Evolutionary conservation across 2,888 invertebrate genomes (phyloP), one percentile per base, ranked within the genome.

Genomic region (Aromia moschata): DNA sequence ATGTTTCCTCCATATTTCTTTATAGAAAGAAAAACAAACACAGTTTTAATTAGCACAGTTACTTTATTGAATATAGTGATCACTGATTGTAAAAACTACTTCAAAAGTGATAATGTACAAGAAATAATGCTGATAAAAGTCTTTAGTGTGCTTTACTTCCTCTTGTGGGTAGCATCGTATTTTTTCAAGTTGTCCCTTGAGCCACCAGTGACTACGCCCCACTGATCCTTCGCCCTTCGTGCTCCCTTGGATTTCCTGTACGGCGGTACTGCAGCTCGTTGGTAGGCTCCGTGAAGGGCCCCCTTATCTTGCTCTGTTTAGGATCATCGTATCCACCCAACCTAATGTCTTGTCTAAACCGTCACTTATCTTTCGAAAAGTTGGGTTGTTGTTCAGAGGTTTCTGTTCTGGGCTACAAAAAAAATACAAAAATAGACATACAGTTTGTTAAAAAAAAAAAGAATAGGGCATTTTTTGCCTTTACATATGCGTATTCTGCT

Each of bases 241-340:
- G 47, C 15, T 47, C 47, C 14, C 47, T 33, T 25, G n/a, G 31
- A 12, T 47, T 47, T 10, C 47, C 47, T 7, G 47, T 7, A 12
- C 31, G 16, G 12, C 14, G 14, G 15, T 31, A 12, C 31, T 47
- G 47, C 1, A 47, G 4, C 16, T 47, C 47, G 15, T 47, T n/a
- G 47, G 31, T 47, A 47, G 9, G 7, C 47, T 2, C 33, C 47
- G 18, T 47, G 47, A 15, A 47, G 47, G 14, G 47, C 18, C 17
- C 47, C 14, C 47, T 47, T 30, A 12, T 33, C 33, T 31, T 47
- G 15, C 47, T 47, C 31, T 33, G 47, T 11, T n/a, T 25, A 2
- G 47, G 47, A 33, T 47, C 36, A 33, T 47, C 33, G 15, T 47
- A 47, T 15, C 47, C 47, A 31, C 47, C 47, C 47, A 47, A 10